These are phyloP conservation scores for Campodea augens DNA, from an alignment of 1,140 invertebrate genomes.

Conservation along the genomic window DNA sequence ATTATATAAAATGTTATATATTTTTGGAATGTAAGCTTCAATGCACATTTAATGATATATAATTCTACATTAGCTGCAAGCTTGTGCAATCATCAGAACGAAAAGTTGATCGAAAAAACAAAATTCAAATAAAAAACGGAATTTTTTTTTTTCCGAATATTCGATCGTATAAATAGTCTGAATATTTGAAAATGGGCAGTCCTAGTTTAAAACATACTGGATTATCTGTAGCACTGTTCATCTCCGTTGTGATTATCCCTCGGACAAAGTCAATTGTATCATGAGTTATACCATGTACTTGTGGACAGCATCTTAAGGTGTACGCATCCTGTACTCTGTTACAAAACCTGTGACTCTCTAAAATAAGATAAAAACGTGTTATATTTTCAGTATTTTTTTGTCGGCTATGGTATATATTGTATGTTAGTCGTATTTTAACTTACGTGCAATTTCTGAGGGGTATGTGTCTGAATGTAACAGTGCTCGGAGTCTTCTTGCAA, in stretches of 20 bases:
- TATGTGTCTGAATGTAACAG: slow-evolving; percentile 45
- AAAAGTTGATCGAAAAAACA: no score
- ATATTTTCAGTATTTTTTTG: no score
- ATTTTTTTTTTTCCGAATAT: no score
- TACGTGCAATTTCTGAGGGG: slow-evolving; percentile 48
- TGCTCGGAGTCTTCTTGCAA: slow-evolving; percentile 39
- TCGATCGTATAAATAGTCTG: no score
- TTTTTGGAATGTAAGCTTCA: neutral
- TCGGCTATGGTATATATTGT: no score
- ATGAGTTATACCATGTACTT: slow-evolving; percentile 44
- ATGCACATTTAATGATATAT: neutral
- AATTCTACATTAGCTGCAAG: no score
- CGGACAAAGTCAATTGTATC: slow-evolving; percentile 49
- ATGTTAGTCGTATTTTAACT: slow-evolving; percentile 8
- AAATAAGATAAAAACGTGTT: slow-evolving; percentile 10
- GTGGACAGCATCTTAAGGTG: slow-evolving; percentile 48
- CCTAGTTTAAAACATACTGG: slow-evolving; percentile 31
- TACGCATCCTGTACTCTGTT: slow-evolving; percentile 54
- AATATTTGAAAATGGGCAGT: no score
- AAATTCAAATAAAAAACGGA: no score
- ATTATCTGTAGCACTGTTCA: slow-evolving; percentile 56
- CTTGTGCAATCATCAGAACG: no score
- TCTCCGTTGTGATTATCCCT: slow-evolving; percentile 39
- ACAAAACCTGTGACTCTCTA: slow-evolving; percentile 48
- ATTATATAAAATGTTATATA: no score